phyloP scores from a whole-genome alignment of 2,113 vertebrate genomes.

The Chlorodrepanis virens region DNA sequence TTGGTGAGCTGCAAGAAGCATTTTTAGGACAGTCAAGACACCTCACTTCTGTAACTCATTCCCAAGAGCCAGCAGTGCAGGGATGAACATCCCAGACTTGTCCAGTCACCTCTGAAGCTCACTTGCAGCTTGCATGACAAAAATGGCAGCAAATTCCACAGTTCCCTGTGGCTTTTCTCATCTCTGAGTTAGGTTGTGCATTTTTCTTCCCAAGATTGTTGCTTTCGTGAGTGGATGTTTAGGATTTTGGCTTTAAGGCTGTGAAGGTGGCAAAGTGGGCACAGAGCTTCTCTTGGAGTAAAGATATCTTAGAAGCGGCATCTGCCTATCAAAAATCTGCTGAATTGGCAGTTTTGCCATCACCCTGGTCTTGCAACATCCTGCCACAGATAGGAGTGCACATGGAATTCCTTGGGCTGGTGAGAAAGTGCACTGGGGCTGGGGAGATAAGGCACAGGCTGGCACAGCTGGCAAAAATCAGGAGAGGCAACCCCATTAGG shows the following conservation, averaged over 20 bases:
- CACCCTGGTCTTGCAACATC: background rate
- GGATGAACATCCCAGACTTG: accelerated
- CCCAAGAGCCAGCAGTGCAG: background rate
- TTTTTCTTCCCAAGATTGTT: background rate
- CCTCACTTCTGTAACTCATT: accelerated
- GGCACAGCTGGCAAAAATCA: background rate
- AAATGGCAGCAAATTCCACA: background rate
- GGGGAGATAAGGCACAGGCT: background rate
- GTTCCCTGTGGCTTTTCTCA: background rate
- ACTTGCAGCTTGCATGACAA: background rate
- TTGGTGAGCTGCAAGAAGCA: background rate
- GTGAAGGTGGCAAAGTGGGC: background rate
- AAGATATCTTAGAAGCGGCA: background rate
- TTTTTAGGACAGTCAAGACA: background rate
- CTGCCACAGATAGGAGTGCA: background rate
- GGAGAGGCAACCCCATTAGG: background rate
- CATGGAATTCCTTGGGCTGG: background rate
- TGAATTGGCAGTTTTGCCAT: accelerated
- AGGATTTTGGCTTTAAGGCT: background rate
- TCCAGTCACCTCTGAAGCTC: background rate
- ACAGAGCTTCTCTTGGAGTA: background rate
- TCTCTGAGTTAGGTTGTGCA: background rate
- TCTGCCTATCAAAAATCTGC: background rate
- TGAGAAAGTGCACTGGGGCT: background rate
- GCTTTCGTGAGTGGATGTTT: background rate